Evolutionary conservation across 1,140 invertebrate genomes (phyloP).

Genomic region (Piezodorus guildinii): DNA sequence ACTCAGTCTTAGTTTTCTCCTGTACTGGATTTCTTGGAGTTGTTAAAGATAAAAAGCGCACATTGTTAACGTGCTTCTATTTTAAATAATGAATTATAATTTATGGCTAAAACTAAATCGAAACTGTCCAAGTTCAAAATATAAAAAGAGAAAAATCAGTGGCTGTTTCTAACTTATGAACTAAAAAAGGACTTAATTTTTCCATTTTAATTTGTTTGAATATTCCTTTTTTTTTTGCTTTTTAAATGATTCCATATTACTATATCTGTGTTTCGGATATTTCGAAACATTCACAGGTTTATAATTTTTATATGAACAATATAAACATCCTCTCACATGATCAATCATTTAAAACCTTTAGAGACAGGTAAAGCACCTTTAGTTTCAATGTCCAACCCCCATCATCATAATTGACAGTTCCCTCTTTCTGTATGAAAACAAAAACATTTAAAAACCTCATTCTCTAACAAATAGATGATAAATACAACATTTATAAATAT

Average conservation of each 20-base stretch:
- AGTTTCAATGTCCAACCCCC: conserved; percentile 5
- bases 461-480: not conserved
- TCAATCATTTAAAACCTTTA: not conserved
- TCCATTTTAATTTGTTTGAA: not conserved
- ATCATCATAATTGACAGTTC: conserved; percentile 4
- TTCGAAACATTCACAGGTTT: conserved; percentile 1
- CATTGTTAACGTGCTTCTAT: no score
- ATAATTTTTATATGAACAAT: not conserved
- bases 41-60: not conserved
- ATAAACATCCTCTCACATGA: not conserved
- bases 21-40: conserved; percentile 10
- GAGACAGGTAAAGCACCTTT: not conserved
- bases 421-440: not conserved
- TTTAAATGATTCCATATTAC: not conserved
- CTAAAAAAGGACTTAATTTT: no score
- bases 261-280: conserved; percentile 9
- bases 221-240: not conserved
- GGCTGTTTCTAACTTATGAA: no score
- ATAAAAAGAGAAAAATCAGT: no score
- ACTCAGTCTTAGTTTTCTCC: conserved; percentile 11
- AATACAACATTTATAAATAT: conserved; percentile 13
- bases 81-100: no score
- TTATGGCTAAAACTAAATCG: no score
- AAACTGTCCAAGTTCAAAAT: no score
- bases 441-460: not conserved